Evolutionary conservation across 1,140 invertebrate genomes (phyloP).

Genomic region (Plectus sambesii): DNA sequence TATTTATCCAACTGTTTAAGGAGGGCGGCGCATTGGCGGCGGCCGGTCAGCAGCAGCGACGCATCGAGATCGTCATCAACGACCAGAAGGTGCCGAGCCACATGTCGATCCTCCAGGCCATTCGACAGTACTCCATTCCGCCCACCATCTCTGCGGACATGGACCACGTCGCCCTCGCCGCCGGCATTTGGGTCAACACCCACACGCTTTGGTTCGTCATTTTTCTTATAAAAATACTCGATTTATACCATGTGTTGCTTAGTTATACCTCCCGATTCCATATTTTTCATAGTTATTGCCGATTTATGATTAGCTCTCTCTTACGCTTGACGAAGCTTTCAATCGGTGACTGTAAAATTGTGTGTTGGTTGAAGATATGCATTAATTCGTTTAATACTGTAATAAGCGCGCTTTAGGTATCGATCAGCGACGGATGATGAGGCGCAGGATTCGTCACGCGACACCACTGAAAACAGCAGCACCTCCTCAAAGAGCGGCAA

Average conservation of each 20-base stretch:
- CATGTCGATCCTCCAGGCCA: conserved; percentile 84
- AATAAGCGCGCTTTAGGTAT: no score
- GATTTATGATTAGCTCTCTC: no score
- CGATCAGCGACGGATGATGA: conserved; percentile 36
- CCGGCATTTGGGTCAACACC: conserved; percentile 88
- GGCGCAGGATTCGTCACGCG: neutral
- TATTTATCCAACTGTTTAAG: conserved; percentile 1
- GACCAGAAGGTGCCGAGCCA: conserved; percentile 88
- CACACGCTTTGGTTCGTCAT: conserved; percentile 69
- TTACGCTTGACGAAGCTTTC: no score
- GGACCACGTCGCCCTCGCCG: conserved; percentile 58
- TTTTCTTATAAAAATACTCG: no score
- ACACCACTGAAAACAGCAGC: neutral
- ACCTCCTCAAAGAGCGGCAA: conserved; percentile 2
- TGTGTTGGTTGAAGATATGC: no score
- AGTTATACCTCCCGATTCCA: no score
- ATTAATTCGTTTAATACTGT: no score
- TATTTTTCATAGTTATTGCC: no score
- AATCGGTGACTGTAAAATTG: no score
- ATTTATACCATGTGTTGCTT: no score
- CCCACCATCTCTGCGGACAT: conserved; percentile 47
- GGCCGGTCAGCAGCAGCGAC: conserved; percentile 55
- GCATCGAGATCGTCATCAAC: conserved; percentile 88
- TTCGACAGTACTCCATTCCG: conserved; percentile 74
- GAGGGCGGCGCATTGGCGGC: neutral